These are phyloP conservation scores for Heliconius hortense DNA, from an alignment of 2,888 invertebrate genomes.

Conservation along the genomic window DNA sequence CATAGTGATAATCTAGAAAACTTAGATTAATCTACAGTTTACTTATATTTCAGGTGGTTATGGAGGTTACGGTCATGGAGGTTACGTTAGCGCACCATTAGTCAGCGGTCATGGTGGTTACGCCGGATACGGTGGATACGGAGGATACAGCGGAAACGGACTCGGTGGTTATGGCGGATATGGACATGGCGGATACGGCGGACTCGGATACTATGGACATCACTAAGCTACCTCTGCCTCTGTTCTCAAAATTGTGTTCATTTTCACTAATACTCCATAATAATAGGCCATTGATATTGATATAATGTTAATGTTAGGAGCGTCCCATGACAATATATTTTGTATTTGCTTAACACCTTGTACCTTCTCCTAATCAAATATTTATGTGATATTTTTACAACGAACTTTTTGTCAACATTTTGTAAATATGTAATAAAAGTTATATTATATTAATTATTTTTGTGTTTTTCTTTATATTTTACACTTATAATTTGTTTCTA, in stretches of 20 bases:
- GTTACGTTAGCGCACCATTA: conserved; percentile 35
- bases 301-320: conserved; percentile 27
- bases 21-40: not conserved
- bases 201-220: conserved; percentile 52
- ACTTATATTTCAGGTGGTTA: conserved; percentile 46
- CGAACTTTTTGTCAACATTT: conserved; percentile 51
- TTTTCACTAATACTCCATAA: conserved; percentile 36
- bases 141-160: conserved; percentile 47
- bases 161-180: conserved; percentile 50
- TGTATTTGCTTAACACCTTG: conserved; percentile 2
- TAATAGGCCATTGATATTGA: conserved; percentile 17
- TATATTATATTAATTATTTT: conserved; percentile 2
- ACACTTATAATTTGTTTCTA: too few species aligned
- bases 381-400: conserved; percentile 50
- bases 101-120: conserved; percentile 48
- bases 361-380: conserved; percentile 21
- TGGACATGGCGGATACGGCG: conserved; percentile 49
- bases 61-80: conserved; percentile 45
- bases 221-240: conserved; percentile 50
- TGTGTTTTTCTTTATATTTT: not conserved
- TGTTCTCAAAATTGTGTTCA: conserved; percentile 38
- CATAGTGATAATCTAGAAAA: not conserved
- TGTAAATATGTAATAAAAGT: conserved; percentile 62
- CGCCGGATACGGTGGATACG: conserved; percentile 51
- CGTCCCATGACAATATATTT: conserved; percentile 26